Evolutionary conservation across 2,888 invertebrate genomes (phyloP).

Genomic region (Leucophora obtusa): DNA sequence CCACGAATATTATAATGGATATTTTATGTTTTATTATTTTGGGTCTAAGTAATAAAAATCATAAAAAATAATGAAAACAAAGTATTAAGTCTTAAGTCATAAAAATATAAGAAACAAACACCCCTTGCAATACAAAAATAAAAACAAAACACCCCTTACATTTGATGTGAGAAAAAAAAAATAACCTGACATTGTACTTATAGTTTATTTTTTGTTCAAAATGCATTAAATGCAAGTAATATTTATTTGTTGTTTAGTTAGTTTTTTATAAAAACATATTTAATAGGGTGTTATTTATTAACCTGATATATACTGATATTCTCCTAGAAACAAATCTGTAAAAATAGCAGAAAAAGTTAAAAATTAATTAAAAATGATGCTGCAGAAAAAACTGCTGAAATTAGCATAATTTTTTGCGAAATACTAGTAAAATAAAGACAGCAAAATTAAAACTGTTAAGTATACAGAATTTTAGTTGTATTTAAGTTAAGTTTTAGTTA

Average conservation of each 20-base stretch:
- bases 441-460: no score
- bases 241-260: constrained; percentile 52
- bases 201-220: constrained; percentile 1
- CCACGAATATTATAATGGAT: constrained; percentile 52
- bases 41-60: constrained; percentile 46
- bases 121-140: constrained; percentile 32
- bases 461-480: no score
- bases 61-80: constrained; percentile 63
- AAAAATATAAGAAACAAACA: neutral
- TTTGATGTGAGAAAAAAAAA: neutral
- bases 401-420: no score
- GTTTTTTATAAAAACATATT: neutral
- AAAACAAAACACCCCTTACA: constrained; percentile 32
- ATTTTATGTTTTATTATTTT: constrained; percentile 52
- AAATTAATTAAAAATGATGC: no score
- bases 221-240: constrained; percentile 63
- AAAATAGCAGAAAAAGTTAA: no score
- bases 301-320: no score
- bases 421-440: no score
- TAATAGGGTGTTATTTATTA: neutral
- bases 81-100: constrained; percentile 49
- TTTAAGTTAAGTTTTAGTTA: no score
- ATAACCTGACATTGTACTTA: constrained; percentile 31
- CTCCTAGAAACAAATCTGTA: no score
- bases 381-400: no score